Evolutionary conservation across 2,797 vertebrate species (phyloP), one percentile per base, ranked within the genome.

Genomic region (Silurus lanzhouensis): DNA sequence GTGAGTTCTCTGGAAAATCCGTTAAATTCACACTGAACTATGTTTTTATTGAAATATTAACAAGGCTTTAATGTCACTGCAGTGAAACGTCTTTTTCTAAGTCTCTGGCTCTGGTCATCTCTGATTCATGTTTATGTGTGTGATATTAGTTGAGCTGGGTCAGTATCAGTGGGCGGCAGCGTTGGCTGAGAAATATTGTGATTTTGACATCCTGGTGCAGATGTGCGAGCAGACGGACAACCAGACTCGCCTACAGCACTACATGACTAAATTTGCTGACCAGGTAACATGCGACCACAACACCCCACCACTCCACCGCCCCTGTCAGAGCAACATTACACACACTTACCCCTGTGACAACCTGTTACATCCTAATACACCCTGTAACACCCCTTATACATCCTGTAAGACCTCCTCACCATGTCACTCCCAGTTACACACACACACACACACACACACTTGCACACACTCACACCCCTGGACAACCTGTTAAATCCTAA

Each of bases 161-260:
- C 98, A 98, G 91, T 94, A 98, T 90, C 95, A 97, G 81, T 96
- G 97, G 97, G 96, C 96, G 68, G 96, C 97, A 0, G 94, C 96
- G 25, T 92, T 99, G 91, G 98, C 97, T 3, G 98, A 99, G 93
- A 99, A 99, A 81, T 99, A 96, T 92, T 98, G 97, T 1, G 98
- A 99, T 93, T 99, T 99, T 8, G 98, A 99, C 91, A 96, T 98
- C 90, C 93, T 99, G 93, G 97, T 99, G 7, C 98, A 98, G 77
- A 95, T 99, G 95, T 99, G 98, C 5, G 98, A 99, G 88, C 96
- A 96, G 92, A 99, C 97, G 0, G 96, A 98, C 91, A 98, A 99
- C 93, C 98, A 99, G 94, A 92, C 92, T 89, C 95, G 96, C 76
- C 92, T 99, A 15, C 98, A 99, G 87, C 96, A 96, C 88, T 99